Percentiles rank a stretch among this genome's conserved stretches.
Conservation (phyloP, 2,888 invertebrate genomes). For the Ectemnius continuus region DNA sequence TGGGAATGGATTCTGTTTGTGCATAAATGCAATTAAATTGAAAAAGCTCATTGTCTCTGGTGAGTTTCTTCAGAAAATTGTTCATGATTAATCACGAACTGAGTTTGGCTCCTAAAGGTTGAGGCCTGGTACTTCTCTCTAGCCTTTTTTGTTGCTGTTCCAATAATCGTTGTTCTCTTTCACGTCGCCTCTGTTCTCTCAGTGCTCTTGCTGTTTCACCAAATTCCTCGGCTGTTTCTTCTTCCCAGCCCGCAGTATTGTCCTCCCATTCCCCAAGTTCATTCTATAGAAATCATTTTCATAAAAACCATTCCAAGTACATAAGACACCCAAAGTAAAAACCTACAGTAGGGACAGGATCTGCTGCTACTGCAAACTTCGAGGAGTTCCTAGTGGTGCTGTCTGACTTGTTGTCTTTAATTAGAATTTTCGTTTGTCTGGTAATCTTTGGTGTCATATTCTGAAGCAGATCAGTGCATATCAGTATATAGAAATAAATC, state of each 20-base stretch:
- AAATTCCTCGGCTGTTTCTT: constrained; percentile 73
- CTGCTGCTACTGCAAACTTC: constrained; percentile 78
- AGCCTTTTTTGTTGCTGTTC: constrained; percentile 72
- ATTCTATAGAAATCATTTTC: constrained; percentile 67
- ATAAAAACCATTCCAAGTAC: not conserved
- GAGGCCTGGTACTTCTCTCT: constrained; percentile 68
- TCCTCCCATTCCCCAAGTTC: constrained; percentile 81
- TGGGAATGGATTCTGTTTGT: constrained; percentile 11
- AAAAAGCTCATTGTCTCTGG: constrained; percentile 26
- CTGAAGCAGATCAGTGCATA: constrained; percentile 68
- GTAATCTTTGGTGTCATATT: constrained; percentile 83
- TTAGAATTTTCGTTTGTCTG: constrained; percentile 80
- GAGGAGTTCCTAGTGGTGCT: constrained; percentile 72
- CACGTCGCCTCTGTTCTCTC: constrained; percentile 68
- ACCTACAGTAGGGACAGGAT: constrained; percentile 78
- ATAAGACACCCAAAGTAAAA: not conserved
- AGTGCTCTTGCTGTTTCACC: constrained; percentile 68
- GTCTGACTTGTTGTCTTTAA: constrained; percentile 74
- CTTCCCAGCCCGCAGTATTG: constrained; percentile 80
- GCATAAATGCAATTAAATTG: constrained; percentile 7
- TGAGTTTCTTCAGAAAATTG: too few relatives aligned
- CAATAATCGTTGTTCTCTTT: constrained; percentile 68
- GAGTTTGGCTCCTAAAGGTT: constrained; percentile 72
- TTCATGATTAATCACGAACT: constrained; percentile 64
- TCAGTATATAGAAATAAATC: too few relatives aligned